Evolutionary conservation across 2,888 invertebrate genomes (phyloP), one percentile per base, ranked within the genome.

Genomic region (Buathra laborator): DNA sequence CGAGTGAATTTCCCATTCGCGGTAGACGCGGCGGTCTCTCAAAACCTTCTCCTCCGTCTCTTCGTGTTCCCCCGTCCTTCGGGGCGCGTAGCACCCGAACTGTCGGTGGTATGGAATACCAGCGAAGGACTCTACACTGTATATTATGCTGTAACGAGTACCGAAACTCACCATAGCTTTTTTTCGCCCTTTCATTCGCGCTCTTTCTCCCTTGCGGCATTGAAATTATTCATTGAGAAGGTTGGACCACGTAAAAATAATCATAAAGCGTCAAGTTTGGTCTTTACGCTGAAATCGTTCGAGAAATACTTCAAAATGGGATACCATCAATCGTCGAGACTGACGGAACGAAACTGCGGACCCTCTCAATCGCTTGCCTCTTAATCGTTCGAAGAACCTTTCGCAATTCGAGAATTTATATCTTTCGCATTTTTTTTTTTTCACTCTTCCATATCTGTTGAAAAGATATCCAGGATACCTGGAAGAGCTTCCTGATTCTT

Each of bases 1-100:
- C 75, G 79, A 85, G 75, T 81, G 86, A 86, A 87, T 86, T 86
- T 86, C 84, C 87, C 81, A 82, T 82, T 82, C 85, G 85, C 68
- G 85, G 56, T 75, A 71, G 74, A 68, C 79, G 59, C 75, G 71
- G 66, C 56, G 53, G 81, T 64, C 67, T 81, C 81, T 78, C 75
- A 62, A 78, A 74, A 77, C 78, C 64, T 24, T 43, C 48, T 64
- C 51, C 82, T 76, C 80, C 74, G 59, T 74, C 62, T 81, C 80
- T 62, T 68, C 81, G 77, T 77, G 72, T 37, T 29, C 79, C 81
- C 82, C 81, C 82, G 83, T 77, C 76, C 85, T 81, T 86, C 77
- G 81, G 78, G 80, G 51, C 46, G 67, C 29, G 70, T 59, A 51
- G 71, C 71, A 72, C 19, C 32, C 56, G 53, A 84, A 81, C 62